A percentile compares a stretch with the other conserved stretches of the same genome.
Evolutionary conservation across 2,888 invertebrate species (phyloP).

Genomic region (Phortica okadai): DNA sequence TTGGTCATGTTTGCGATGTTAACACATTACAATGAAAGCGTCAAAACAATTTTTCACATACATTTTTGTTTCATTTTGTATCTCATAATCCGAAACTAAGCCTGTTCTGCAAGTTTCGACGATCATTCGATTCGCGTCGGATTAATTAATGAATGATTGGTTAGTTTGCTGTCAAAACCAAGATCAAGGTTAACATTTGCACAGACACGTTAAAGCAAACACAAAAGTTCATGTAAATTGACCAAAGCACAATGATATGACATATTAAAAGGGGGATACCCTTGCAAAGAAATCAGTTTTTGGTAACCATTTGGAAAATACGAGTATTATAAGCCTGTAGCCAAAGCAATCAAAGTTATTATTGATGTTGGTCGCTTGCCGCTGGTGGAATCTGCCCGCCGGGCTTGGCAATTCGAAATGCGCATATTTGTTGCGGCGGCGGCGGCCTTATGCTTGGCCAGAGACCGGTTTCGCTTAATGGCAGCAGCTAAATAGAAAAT

Average conservation of each 20-base stretch:
- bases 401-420: not conserved
- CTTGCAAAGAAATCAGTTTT: not conserved
- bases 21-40: too few species aligned
- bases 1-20: too few species aligned
- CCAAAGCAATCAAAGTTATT: not conserved
- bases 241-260: not conserved
- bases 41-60: too few species aligned
- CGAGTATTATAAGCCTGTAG: not conserved
- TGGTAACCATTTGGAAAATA: not conserved
- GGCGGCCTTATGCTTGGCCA: not conserved
- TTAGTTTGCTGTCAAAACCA: not conserved
- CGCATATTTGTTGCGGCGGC: not conserved
- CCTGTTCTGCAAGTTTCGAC: not conserved
- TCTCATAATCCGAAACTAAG: not conserved
- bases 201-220: not conserved
- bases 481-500: conserved; percentile 36
- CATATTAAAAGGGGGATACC: not conserved
- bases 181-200: conserved; percentile 9
- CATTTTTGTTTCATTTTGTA: too few species aligned
- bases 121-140: not conserved
- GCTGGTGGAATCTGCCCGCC: not conserved
- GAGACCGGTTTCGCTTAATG: conserved; percentile 51
- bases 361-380: not conserved
- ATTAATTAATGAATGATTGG: not conserved
- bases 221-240: not conserved